These are phyloP conservation scores for Ceratitis capitata DNA, from an alignment of 1,140 invertebrate species.

Conservation along the genomic window DNA sequence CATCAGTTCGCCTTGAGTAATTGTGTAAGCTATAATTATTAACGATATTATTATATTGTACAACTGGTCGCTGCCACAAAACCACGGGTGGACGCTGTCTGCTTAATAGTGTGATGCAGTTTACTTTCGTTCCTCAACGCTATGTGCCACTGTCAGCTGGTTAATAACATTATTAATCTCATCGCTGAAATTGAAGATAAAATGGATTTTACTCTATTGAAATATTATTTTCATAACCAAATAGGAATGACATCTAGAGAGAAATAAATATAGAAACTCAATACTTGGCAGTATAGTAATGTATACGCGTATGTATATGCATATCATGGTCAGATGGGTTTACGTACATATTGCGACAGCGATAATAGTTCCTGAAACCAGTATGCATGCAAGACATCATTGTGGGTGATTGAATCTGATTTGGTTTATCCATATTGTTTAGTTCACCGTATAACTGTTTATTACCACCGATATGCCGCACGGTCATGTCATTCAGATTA, in stretches of 20 bases:
- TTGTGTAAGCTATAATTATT: too few relatives aligned
- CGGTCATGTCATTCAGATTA: not conserved
- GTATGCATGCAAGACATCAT: conserved; percentile 56
- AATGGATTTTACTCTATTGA: not conserved
- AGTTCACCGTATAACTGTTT: not conserved
- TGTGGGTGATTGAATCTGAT: not conserved
- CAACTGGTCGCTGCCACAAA: not conserved
- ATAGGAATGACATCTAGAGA: not conserved
- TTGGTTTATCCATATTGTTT: not conserved
- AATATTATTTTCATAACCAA: not conserved
- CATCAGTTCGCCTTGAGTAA: too few relatives aligned
- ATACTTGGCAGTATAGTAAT: not conserved
- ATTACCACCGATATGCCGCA: not conserved
- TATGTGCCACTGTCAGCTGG: conserved; percentile 38
- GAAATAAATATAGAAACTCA: not conserved
- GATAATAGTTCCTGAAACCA: conserved; percentile 55
- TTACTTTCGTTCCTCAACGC: conserved; percentile 36
- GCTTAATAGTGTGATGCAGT: not conserved
- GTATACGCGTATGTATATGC: not conserved
- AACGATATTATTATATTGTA: not conserved
- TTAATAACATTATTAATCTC: conserved; percentile 42
- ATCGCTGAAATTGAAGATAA: conserved; percentile 13
- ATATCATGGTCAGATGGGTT: not conserved
- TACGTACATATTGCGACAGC: conserved; percentile 55
- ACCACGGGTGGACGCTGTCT: not conserved